These are phyloP conservation scores for Drosophila paranaensis DNA, from an alignment of 2,888 invertebrate species.

Conservation along the genomic window DNA sequence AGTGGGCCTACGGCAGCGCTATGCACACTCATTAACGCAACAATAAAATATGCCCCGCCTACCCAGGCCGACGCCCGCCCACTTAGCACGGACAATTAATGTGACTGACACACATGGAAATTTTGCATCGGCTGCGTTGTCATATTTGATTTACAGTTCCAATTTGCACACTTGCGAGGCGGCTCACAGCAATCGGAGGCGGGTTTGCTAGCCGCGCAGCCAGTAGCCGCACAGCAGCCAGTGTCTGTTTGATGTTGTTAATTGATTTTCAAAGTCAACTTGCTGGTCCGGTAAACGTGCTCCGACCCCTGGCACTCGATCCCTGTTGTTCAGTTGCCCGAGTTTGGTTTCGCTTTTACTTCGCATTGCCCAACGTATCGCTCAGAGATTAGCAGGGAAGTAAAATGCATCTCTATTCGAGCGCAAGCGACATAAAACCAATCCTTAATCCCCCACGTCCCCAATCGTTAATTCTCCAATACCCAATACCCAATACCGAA, in stretches of 20 bases:
- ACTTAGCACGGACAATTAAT: constrained; percentile 72
- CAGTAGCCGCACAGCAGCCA: constrained; percentile 56
- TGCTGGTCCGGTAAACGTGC: constrained; percentile 43
- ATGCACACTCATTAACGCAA: constrained; percentile 78
- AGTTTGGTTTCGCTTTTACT: constrained; percentile 68
- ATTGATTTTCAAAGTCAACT: constrained; percentile 85
- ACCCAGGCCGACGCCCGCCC: constrained; percentile 8
- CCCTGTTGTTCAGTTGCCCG: constrained; percentile 8
- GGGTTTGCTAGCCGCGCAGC: constrained; percentile 29
- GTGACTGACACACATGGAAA: constrained; percentile 80
- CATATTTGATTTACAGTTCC: constrained; percentile 81
- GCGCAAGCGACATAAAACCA: constrained; percentile 81
- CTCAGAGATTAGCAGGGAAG: constrained; percentile 76
- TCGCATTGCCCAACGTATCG: constrained; percentile 24
- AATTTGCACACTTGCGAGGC: constrained; percentile 73
- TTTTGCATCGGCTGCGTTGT: constrained; percentile 74
- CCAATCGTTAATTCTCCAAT: constrained; percentile 20
- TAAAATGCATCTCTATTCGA: constrained; percentile 74
- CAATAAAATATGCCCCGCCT: constrained; percentile 63
- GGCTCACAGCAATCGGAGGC: constrained; percentile 14
- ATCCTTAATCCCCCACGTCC: constrained; percentile 48
- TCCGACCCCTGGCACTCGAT: neutral
- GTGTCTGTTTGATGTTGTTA: constrained; percentile 85
- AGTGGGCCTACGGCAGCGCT: constrained; percentile 36
- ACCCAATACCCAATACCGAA: constrained; percentile 1